These are phyloP conservation scores for Thamnophis elegans DNA, from an alignment of 2,797 vertebrate genomes.

Conservation along the genomic window DNA sequence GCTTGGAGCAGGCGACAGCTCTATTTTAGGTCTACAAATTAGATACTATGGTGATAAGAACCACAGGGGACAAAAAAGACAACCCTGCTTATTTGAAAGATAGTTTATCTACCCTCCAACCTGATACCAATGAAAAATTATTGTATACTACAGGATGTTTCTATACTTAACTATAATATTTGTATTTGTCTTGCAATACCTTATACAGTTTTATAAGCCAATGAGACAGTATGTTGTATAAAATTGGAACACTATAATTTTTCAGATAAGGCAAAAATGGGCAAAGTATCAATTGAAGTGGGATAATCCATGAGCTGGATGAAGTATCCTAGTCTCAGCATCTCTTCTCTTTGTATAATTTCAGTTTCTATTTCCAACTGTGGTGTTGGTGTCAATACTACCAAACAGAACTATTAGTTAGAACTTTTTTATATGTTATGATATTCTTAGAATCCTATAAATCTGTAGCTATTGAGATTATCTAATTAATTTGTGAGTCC, in stretches of 20 bases:
- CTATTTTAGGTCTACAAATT: constrained; percentile 7
- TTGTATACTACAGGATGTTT: background rate
- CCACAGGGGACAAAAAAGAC: background rate
- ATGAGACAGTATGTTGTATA: background rate
- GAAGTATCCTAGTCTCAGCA: background rate
- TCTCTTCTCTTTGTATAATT: background rate
- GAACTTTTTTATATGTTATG: background rate
- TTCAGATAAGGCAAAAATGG: background rate
- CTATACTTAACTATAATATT: background rate
- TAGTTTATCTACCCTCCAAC: background rate
- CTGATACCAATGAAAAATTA: background rate
- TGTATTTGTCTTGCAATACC: background rate
- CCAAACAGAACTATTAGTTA: background rate
- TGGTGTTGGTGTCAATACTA: background rate
- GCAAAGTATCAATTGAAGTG: background rate
- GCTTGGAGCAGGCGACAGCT: constrained; percentile 1
- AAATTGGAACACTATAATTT: background rate
- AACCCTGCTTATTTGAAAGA: constrained; percentile 4
- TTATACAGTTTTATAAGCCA: background rate
- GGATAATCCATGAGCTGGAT: background rate
- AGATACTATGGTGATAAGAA: background rate
- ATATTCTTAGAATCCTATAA: background rate
- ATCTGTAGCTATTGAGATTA: background rate
- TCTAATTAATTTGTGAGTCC: background rate
- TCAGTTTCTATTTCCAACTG: background rate